Conservation (phyloP, 2,888 invertebrate genomes). For the Perizoma affinitatum region DNA sequence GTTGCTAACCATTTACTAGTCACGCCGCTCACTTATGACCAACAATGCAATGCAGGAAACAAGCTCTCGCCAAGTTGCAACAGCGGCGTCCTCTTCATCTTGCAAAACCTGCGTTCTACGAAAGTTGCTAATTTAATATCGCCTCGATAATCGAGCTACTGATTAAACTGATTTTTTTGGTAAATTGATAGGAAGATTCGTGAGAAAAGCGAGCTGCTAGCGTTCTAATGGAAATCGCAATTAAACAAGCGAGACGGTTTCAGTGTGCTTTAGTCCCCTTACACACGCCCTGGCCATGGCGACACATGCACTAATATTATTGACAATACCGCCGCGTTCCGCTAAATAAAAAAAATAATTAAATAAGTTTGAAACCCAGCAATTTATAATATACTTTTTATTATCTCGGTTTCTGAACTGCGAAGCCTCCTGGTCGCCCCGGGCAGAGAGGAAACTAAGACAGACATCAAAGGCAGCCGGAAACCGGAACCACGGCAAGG, state of each 20-base stretch:
- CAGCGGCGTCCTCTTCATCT: constrained; percentile 43
- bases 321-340: too few relatives aligned
- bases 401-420: constrained; percentile 49
- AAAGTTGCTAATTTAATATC: constrained; percentile 25
- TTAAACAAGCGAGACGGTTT: too few relatives aligned
- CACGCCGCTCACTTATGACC: too few relatives aligned
- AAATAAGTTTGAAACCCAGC: too few relatives aligned
- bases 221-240: too few relatives aligned
- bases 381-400: constrained; percentile 7
- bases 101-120: constrained; percentile 34
- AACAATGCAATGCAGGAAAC: constrained; percentile 70
- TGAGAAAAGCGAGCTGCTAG: too few relatives aligned
- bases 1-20: not conserved
- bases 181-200: too few relatives aligned
- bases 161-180: too few relatives aligned
- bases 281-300: too few relatives aligned
- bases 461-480: constrained; percentile 75
- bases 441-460: constrained; percentile 67
- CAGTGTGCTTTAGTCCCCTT: too few relatives aligned
- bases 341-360: too few relatives aligned
- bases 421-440: constrained; percentile 53
- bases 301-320: too few relatives aligned
- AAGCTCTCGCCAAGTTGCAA: constrained; percentile 65
- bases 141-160: not conserved
- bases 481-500: constrained; percentile 82